Percentiles rank a stretch among this genome's conserved stretches.
Conservation (phyloP, 2,797 vertebrate species). For the Cyprinodon diabolis region DNA sequence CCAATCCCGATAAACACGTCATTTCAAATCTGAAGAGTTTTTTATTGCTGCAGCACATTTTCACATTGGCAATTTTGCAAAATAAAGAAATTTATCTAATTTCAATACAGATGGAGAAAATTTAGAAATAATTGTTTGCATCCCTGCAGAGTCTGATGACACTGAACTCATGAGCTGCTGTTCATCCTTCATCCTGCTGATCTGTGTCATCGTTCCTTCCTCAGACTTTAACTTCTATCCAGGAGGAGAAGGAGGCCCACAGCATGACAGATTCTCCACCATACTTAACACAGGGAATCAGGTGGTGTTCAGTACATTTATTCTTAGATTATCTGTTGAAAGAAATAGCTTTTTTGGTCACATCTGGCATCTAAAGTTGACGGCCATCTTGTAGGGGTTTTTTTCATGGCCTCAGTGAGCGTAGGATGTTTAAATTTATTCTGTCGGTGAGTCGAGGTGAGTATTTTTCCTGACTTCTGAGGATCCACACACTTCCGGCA, state of each 20-base stretch:
- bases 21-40: neutral
- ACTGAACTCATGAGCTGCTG: neutral
- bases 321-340: neutral
- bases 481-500: conserved; percentile 1
- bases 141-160: neutral
- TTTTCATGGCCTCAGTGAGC: neutral
- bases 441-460: neutral
- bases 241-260: neutral
- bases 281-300: neutral
- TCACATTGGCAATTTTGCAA: neutral
- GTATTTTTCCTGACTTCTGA: neutral
- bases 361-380: neutral
- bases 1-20: neutral
- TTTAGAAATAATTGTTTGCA: neutral
- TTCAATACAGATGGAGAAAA: neutral
- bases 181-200: neutral
- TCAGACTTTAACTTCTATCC: no score
- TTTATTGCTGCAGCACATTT: neutral
- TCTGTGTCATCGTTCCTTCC: neutral
- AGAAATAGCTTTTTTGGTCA: neutral
- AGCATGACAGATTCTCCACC: neutral
- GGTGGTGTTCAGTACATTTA: neutral
- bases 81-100: neutral
- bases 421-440: neutral
- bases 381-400: neutral